These are phyloP conservation scores for Sinelater perroti DNA, from an alignment of 2,888 invertebrate species.

Conservation along the genomic window DNA sequence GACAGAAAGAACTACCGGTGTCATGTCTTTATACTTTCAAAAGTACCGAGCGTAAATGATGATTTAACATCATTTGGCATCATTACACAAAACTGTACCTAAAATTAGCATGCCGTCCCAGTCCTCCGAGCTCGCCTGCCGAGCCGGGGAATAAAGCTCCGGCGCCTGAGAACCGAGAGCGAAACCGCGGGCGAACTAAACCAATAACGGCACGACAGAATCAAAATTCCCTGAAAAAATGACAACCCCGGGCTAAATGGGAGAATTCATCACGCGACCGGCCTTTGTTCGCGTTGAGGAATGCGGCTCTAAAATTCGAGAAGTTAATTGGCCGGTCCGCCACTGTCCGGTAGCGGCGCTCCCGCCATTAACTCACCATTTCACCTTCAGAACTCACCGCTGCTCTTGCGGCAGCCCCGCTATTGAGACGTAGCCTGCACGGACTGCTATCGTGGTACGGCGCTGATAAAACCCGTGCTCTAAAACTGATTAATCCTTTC, in stretches of 20 bases:
- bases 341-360: constrained; percentile 49
- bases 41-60: too few relatives aligned
- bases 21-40: too few relatives aligned
- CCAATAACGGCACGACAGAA: constrained; percentile 40
- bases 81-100: too few relatives aligned
- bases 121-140: too few relatives aligned
- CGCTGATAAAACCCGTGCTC: constrained; percentile 29
- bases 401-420: constrained; percentile 29
- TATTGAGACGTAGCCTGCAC: constrained; percentile 32
- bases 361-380: constrained; percentile 41
- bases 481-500: constrained; percentile 36
- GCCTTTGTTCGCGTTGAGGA: constrained; percentile 52
- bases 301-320: constrained; percentile 52
- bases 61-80: too few relatives aligned
- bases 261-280: constrained; percentile 53
- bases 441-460: constrained; percentile 35
- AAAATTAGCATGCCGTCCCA: too few relatives aligned
- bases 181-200: constrained; percentile 34
- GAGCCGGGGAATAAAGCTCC: constrained; percentile 20
- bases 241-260: constrained; percentile 54
- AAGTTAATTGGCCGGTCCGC: constrained; percentile 49
- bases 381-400: constrained; percentile 37
- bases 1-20: too few relatives aligned
- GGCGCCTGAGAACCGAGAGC: constrained; percentile 20
- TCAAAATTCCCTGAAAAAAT: constrained; percentile 50